Evolutionary conservation across 2,888 invertebrate genomes (phyloP).

Genomic region (Erpobdella octoculata): DNA sequence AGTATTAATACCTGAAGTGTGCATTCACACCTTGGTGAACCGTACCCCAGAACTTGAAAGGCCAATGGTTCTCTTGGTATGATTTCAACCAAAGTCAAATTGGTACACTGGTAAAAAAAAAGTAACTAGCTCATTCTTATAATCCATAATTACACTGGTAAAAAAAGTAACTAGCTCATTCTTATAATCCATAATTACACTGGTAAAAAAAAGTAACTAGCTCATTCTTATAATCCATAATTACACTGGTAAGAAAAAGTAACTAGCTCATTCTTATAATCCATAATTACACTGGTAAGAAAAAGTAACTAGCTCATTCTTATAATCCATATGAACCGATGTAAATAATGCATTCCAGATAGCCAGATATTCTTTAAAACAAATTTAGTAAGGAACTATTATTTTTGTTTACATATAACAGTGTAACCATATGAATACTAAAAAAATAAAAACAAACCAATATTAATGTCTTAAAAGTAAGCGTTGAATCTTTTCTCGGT

Average conservation of each 20-base stretch:
- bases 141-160: background rate
- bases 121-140: background rate
- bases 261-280: no score
- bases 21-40: background rate
- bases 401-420: background rate
- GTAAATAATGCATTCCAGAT: no score
- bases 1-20: conserved; percentile 7
- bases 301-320: background rate
- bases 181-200: no score
- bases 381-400: no score
- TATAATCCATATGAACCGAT: background rate
- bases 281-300: conserved; percentile 70
- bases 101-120: conserved; percentile 68
- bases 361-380: no score
- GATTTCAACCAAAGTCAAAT: conserved; percentile 90
- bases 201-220: no score
- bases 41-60: conserved; percentile 83
- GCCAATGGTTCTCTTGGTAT: conserved; percentile 85
- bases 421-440: background rate
- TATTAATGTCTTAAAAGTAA: conserved; percentile 83
- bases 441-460: conserved; percentile 51
- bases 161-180: no score
- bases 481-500: conserved; percentile 74
- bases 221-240: no score
- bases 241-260: no score